Evolutionary conservation across 2,797 vertebrate genomes (phyloP), one percentile per base, ranked within the genome.

Genomic region (Allobates femoralis): DNA sequence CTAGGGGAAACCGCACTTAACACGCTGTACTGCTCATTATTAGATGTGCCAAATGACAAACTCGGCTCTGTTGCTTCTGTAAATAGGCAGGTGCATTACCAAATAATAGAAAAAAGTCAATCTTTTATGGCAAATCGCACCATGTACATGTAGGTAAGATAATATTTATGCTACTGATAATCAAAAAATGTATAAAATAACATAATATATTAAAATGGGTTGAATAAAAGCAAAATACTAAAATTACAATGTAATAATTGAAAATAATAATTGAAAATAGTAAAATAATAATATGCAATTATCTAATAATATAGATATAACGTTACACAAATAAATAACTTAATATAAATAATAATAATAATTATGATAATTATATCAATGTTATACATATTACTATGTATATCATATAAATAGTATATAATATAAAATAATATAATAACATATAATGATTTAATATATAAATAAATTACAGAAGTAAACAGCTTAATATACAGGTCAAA

Each of bases 41-140:
- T 10, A 71, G 67, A n/a, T 71, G 21, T 41, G 21, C 14, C 67
- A 41, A 2, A 74, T 74, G 23, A 74, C 71, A 74, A 74, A 74
- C 41, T 50, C 37, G 5, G 23, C 71, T 50, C n/a, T 26, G 8
- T 21, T 74, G 12, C 11, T 74, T 14, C 34, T 71, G 34, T n/a
- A 71, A 71, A 3, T 14, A 46, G 67, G 34, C 11, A 41, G 67
- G 8, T 23, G 12, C 28, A 32, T 32, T 64, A 30, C 28, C 26
- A 64, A 10, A 12, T 28, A 64, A 64, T 60, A 28, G 3, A 10
- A 2, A n/a, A 60, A 26, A 67, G 64, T 21, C 64, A 67, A 67
- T 34, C 62, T 66, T 30, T 34, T 41, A 37, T 15, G 5, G 0
- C 15, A 16, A 1, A 10, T 34, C 18, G 4, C 8, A 67, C 7